Evolutionary conservation across 2,888 invertebrate genomes (phyloP).

Genomic region (Ectemnius cavifrons): DNA sequence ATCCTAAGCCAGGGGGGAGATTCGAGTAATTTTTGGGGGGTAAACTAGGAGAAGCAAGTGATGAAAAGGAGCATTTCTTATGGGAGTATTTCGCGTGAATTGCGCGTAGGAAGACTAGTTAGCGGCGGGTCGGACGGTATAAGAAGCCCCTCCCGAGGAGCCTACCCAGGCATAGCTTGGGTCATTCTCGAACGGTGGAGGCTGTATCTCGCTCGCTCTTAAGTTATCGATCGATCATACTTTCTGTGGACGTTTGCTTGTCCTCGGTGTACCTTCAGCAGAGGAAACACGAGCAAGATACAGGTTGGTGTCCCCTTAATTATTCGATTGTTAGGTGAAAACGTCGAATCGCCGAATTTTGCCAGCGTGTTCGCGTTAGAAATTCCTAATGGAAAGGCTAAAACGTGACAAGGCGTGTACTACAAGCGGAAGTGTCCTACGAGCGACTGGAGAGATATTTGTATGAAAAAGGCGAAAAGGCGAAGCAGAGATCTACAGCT

Average conservation of each 20-base stretch:
- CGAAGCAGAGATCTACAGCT: too few species aligned
- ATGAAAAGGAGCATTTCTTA: not conserved
- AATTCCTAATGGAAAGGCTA: too few species aligned
- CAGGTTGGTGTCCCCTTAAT: slow-evolving; percentile 71
- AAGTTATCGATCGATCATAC: slow-evolving; percentile 30
- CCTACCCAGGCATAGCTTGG: slow-evolving; percentile 56
- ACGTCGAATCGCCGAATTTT: slow-evolving; percentile 1
- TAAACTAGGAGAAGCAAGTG: not conserved
- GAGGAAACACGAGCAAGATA: slow-evolving; percentile 71
- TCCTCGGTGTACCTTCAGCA: slow-evolving; percentile 51
- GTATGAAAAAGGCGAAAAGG: too few species aligned
- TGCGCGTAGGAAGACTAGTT: slow-evolving; percentile 62
- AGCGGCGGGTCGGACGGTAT: slow-evolving; percentile 49
- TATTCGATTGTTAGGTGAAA: slow-evolving; percentile 51
- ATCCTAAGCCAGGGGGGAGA: too few species aligned
- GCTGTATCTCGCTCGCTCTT: slow-evolving; percentile 61
- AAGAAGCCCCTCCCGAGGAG: slow-evolving; percentile 56
- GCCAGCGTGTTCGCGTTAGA: too few species aligned
- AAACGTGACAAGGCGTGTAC: too few species aligned
- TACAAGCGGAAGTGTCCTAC: too few species aligned
- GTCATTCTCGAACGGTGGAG: slow-evolving; percentile 54
- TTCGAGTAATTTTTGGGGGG: too few species aligned
- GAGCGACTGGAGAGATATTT: too few species aligned
- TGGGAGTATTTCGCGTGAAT: slow-evolving; percentile 65
- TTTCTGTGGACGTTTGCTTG: slow-evolving; percentile 15